Conservation (phyloP, 2,888 invertebrate genomes). For the Macrophya alboannulata region DNA sequence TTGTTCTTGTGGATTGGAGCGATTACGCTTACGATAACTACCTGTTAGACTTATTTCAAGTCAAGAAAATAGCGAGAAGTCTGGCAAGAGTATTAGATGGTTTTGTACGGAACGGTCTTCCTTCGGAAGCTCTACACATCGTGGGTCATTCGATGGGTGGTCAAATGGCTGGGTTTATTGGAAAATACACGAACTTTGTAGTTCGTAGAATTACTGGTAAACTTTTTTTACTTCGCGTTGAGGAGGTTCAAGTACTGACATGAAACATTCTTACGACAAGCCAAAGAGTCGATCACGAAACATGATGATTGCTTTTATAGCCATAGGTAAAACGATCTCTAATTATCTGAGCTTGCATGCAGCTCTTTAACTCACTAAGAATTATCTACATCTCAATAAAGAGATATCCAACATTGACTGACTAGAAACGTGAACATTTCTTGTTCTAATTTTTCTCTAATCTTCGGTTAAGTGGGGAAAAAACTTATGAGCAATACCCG, state of each 20-base stretch:
- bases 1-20: conserved; percentile 51
- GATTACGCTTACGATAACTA: conserved; percentile 35
- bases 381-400: neutral
- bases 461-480: too few relatives aligned
- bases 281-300: neutral
- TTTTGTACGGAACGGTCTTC: conserved; percentile 13
- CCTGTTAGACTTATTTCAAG: neutral
- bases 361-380: neutral
- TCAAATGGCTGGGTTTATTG: conserved; percentile 46
- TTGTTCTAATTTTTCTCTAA: too few relatives aligned
- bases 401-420: too few relatives aligned
- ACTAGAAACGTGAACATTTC: too few relatives aligned
- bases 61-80: neutral
- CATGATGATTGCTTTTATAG: neutral
- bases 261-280: neutral
- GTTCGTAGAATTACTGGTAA: conserved; percentile 42
- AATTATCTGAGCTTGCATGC: neutral
- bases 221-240: neutral
- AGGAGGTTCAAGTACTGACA: neutral
- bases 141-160: conserved; percentile 41
- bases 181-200: conserved; percentile 1
- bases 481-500: too few relatives aligned
- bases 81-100: conserved; percentile 7
- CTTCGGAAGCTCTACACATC: conserved; percentile 40
- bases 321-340: neutral